Conservation (phyloP, 1,140 invertebrate species). For the Drosophila sucinea region DNA sequence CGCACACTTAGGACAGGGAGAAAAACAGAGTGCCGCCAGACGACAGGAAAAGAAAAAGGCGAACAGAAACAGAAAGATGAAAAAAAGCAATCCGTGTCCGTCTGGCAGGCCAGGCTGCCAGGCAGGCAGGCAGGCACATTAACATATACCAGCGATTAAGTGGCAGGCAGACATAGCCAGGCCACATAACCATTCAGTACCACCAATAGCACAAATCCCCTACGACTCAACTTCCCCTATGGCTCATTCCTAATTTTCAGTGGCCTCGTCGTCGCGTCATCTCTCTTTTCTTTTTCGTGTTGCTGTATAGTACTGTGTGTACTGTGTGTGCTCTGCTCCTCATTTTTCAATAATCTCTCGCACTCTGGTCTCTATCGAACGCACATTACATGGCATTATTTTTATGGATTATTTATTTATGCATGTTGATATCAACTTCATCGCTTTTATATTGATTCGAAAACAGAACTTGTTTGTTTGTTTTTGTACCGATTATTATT, state of each 20-base stretch:
- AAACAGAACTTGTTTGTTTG: slow-evolving; percentile 1
- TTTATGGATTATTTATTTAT: slow-evolving; percentile 79
- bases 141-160: slow-evolving; percentile 71
- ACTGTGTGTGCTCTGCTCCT: neutral
- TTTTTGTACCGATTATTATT: neutral
- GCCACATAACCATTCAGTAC: slow-evolving; percentile 25
- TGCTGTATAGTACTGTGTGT: neutral
- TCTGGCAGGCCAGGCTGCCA: slow-evolving; percentile 32
- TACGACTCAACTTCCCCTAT: neutral
- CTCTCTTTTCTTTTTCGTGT: slow-evolving; percentile 12
- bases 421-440: slow-evolving; percentile 67
- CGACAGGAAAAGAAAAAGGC: slow-evolving; percentile 26
- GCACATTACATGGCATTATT: slow-evolving; percentile 76
- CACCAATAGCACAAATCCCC: neutral
- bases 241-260: slow-evolving; percentile 44
- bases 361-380: slow-evolving; percentile 19
- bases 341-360: slow-evolving; percentile 10
- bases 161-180: slow-evolving; percentile 50
- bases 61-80: slow-evolving; percentile 29
- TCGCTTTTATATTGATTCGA: slow-evolving; percentile 59
- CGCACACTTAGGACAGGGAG: slow-evolving; percentile 66
- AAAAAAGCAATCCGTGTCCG: slow-evolving; percentile 27
- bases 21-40: slow-evolving; percentile 22
- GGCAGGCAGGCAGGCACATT: slow-evolving; percentile 45
- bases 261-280: slow-evolving; percentile 28